These are phyloP conservation scores for Chionodraco myersi DNA, from an alignment of 2,113 vertebrate species.

Conservation along the genomic window DNA sequence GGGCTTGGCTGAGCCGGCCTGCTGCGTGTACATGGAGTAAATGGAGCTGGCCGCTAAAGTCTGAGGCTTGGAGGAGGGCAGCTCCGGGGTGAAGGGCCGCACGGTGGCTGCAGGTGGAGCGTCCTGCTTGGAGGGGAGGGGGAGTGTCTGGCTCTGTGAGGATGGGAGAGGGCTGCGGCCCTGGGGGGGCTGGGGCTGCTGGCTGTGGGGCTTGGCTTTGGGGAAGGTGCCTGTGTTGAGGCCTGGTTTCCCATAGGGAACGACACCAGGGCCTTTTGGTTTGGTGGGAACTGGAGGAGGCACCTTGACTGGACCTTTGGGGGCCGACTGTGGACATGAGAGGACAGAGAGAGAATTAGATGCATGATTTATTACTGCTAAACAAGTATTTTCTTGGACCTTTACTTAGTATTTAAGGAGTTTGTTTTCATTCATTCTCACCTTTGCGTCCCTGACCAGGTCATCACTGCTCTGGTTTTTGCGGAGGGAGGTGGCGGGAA, in stretches of 20 bases:
- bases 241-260: slow-evolving; percentile 81
- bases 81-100: slow-evolving; percentile 94
- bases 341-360: not conserved
- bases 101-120: slow-evolving; percentile 92
- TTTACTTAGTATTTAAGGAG: not conserved
- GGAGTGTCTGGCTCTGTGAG: slow-evolving; percentile 86
- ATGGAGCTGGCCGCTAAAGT: slow-evolving; percentile 93
- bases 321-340: slow-evolving; percentile 81
- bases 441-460: slow-evolving; percentile 92
- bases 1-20: slow-evolving; percentile 86
- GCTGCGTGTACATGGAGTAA: slow-evolving; percentile 97
- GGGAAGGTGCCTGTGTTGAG: slow-evolving; percentile 81
- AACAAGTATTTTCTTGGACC: not conserved
- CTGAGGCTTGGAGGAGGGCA: slow-evolving; percentile 89
- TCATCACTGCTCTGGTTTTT: slow-evolving; percentile 99
- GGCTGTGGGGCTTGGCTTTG: slow-evolving; percentile 84
- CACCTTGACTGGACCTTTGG: slow-evolving; percentile 89
- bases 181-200: slow-evolving; percentile 78
- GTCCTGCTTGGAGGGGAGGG: slow-evolving; percentile 90
- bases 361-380: not conserved
- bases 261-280: slow-evolving; percentile 91
- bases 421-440: slow-evolving; percentile 52
- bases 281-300: slow-evolving; percentile 97
- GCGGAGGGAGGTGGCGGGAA: slow-evolving; percentile 82
- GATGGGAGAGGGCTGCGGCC: slow-evolving; percentile 71